Evolutionary conservation across 2,113 vertebrate species (phyloP), one percentile per base, ranked within the genome.

Genomic region (Beaufortia kweichowensis): DNA sequence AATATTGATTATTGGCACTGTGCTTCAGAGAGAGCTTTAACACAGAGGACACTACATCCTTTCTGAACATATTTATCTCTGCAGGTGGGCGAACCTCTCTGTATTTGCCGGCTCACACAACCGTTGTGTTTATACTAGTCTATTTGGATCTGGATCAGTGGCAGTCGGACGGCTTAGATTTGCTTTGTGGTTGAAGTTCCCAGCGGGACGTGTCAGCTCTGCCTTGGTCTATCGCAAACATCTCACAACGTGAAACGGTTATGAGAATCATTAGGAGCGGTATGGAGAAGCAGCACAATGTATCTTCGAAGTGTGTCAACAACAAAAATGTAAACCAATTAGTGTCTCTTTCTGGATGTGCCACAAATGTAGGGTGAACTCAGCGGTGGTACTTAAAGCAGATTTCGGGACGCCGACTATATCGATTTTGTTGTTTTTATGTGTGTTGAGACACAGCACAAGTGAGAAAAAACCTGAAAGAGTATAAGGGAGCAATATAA

Each of bases 91-190:
- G 17, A 74, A 48, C 39, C 28, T 17, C 26, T 74, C 39, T 11
- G 46, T 74, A 26, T 61, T 61, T 31, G 24, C 56, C 48, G 70
- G 70, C 57, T 46, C 39, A 61, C 70, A 48, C 57, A 61, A 8
- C 35, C 70, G 70, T 61, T 74, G 57, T 61, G 68, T 74, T 11
- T 39, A 46, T 48, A 61, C n/a, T 61, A 61, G 23, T 61, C 60
- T 61, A 43, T 59, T 72, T 72, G 69, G 69, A 72, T 61, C 15
- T 74, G 39, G 39, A 74, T 74, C 57, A 48, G 57, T 74, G 55
- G 39, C 70, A 28, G 61, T 56, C 39, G 50, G 33, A 64, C 0
- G 29, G 48, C 46, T 39, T 56, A 65, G 62, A 64, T 76, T 23
- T 10, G 15, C 53, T 59, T 24, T 67, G 66, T 70, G 46, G 41